Conservation (phyloP, 2,888 invertebrate genomes). For the Heliconius sara region DNA sequence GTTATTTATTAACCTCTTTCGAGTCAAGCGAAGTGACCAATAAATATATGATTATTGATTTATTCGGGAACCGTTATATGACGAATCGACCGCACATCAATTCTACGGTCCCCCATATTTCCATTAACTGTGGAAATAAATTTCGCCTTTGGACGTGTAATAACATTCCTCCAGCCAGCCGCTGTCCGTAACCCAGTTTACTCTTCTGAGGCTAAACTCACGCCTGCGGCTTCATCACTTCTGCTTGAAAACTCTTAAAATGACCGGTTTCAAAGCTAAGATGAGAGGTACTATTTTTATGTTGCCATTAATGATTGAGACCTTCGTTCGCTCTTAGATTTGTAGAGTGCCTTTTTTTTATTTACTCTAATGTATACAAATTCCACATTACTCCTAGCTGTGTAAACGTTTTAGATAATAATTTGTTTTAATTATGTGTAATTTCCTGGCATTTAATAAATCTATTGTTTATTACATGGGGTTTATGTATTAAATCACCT, state of each 20-base stretch:
- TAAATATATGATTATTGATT: conserved; percentile 21
- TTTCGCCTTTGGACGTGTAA: conserved; percentile 40
- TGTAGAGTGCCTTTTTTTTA: neutral
- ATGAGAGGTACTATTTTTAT: conserved; percentile 1
- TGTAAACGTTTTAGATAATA: too few relatives aligned
- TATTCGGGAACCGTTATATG: conserved; percentile 19
- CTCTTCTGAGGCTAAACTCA: conserved; percentile 36
- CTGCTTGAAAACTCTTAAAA: conserved; percentile 31
- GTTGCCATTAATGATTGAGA: neutral
- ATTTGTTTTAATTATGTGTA: too few relatives aligned
- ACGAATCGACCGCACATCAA: conserved; percentile 33
- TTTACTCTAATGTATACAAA: neutral
- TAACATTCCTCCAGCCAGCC: conserved; percentile 35
- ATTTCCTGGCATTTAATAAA: too few relatives aligned
- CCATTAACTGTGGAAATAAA: conserved; percentile 39
- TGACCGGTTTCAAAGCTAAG: conserved; percentile 16
- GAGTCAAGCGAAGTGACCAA: neutral
- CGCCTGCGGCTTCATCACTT: conserved; percentile 26
- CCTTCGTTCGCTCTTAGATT: neutral
- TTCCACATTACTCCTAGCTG: neutral
- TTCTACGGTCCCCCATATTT: conserved; percentile 30
- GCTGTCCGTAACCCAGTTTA: conserved; percentile 44
- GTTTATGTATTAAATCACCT: neutral
- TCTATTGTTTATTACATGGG: too few relatives aligned
- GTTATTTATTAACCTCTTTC: conserved; percentile 13